Evolutionary conservation across 2,113 vertebrate genomes (phyloP), one percentile per base, ranked within the genome.

Genomic region (Tenrec ecaudatus): DNA sequence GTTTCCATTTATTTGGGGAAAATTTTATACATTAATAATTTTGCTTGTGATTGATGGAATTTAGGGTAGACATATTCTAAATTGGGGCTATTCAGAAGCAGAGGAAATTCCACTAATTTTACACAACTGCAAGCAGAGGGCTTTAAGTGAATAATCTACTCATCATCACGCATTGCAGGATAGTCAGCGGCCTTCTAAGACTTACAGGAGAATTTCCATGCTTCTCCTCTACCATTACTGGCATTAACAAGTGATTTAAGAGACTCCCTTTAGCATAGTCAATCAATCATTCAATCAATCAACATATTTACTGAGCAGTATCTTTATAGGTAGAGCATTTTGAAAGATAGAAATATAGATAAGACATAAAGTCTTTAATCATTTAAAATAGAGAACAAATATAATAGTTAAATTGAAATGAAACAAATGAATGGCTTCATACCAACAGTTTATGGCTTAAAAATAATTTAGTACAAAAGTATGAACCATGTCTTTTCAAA

Each of bases 1-100:
- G 1, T 75, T 53, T 53, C 31, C 88, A 10, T 76, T 40, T 40
- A 58, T 75, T 83, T 53, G 0, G 33, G 86, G 76, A 36, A 78
- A 69, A 1, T 3, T 66, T 89, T 73, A 27, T 78, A 22, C 5
- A 79, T 86, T 92, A 8, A 53, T n/a, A 6, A 25, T 57, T 11
- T 90, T 82, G 7, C 27, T 17, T 57, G 87, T 15, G 43, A 84
- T 58, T 40, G 29, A 76, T 91, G 33, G 66, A 93, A 80, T 76
- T 76, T 16, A 83, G 19, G 8, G 4, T 57, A 91, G 36, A 68
- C 81, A 71, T 71, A 9, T 25, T 68, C 7, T 78, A 38, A 78
- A 38, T 1, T 43, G 47, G 11, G 38, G 2, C 66, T n/a, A 62
- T 86, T 69, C 85, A 29, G 77, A 92, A 86, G 27, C 25, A 77